Evolutionary conservation across 1,140 invertebrate genomes (phyloP).

Genomic region (Antheraea pernyi): DNA sequence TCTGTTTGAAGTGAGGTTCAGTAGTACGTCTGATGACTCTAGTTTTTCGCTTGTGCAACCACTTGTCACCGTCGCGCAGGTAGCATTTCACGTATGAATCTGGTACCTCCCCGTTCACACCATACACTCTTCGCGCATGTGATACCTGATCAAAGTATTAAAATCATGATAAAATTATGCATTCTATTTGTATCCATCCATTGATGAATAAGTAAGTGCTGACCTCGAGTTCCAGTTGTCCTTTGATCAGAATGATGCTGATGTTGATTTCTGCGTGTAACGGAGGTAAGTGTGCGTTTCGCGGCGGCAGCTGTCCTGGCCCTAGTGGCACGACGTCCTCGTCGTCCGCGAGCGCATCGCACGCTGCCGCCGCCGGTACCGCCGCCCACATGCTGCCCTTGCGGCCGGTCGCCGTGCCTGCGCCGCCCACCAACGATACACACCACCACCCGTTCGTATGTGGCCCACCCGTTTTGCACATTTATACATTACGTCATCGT

Average conservation of each 20-base stretch:
- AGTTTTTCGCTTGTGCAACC: conserved; percentile 95
- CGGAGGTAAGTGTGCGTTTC: conserved; percentile 84
- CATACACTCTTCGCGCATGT: conserved; percentile 69
- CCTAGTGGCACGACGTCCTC: conserved; percentile 81
- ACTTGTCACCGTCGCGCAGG: conserved; percentile 91
- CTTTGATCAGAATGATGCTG: conserved; percentile 93
- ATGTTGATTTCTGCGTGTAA: conserved; percentile 90
- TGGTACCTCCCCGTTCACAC: conserved; percentile 76
- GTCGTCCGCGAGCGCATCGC: conserved; percentile 55
- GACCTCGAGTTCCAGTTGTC: conserved; percentile 94
- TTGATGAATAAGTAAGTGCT: not conserved
- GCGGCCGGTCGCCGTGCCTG: conserved; percentile 71
- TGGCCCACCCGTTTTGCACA: conserved; percentile 7
- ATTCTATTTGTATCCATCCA: not conserved
- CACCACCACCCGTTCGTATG: conserved; percentile 28
- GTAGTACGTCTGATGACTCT: conserved; percentile 87
- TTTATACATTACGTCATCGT: not conserved
- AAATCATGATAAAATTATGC: not conserved
- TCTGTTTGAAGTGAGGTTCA: conserved; percentile 92
- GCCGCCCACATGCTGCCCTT: conserved; percentile 78
- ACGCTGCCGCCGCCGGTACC: conserved; percentile 60
- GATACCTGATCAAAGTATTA: conserved; percentile 45
- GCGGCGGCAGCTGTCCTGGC: conserved; percentile 88
- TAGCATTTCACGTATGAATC: conserved; percentile 98
- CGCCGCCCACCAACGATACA: conserved; percentile 37